phyloP scores from a whole-genome alignment of 2,113 vertebrate genomes.

The Forbesichthys papilliferus region DNA sequence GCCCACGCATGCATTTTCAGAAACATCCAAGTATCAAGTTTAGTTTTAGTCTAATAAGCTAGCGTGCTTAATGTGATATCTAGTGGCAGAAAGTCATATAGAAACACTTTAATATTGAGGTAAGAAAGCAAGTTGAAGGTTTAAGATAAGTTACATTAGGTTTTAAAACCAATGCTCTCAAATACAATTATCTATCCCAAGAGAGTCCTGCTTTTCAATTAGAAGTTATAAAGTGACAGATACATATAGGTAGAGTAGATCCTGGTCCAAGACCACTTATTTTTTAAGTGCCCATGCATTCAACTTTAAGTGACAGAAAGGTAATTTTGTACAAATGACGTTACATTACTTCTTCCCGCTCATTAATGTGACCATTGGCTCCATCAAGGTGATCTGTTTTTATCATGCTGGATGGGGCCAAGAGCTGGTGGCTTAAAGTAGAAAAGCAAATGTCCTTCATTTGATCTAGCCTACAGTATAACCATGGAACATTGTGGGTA shows the following conservation, averaged over 20 bases:
- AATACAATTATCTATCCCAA: background rate
- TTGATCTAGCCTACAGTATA: constrained; percentile 35
- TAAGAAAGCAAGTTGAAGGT: background rate
- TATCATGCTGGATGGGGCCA: constrained; percentile 29
- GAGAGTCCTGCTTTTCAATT: background rate
- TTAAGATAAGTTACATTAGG: background rate
- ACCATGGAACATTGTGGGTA: constrained; percentile 36
- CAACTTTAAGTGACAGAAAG: background rate
- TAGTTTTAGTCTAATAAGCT: no score
- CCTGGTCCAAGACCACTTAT: background rate
- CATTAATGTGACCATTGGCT: constrained; percentile 48
- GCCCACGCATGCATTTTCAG: no score
- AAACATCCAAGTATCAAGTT: no score
- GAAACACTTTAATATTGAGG: background rate
- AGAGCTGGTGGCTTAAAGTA: constrained; percentile 38
- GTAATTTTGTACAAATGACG: constrained; percentile 1
- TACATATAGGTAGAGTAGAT: background rate
- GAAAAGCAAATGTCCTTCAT: constrained; percentile 27
- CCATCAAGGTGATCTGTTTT: constrained; percentile 44
- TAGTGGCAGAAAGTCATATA: no score
- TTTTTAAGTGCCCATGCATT: background rate
- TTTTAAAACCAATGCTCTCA: background rate
- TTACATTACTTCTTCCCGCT: background rate
- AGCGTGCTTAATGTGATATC: no score
- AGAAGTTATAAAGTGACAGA: background rate